Evolutionary conservation across 2,113 vertebrate genomes (phyloP).

Genomic region (Phyllopteryx taeniolatus): DNA sequence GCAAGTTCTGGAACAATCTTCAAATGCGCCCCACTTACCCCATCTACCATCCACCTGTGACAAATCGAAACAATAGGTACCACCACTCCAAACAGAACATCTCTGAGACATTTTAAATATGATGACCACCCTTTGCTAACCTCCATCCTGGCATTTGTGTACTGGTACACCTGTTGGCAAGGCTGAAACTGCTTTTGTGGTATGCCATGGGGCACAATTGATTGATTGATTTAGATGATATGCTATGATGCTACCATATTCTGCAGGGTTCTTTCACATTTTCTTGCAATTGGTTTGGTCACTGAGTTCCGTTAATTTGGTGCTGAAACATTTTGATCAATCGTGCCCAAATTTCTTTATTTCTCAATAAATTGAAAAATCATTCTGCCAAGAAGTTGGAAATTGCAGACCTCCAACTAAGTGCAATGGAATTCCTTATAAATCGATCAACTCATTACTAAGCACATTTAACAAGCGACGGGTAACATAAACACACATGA

Average conservation of each 20-base stretch:
- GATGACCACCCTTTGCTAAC: neutral
- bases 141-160: neutral
- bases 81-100: neutral
- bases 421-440: no score
- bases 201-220: neutral
- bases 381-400: no score
- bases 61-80: neutral
- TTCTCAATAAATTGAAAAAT: no score
- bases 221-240: neutral
- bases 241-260: neutral
- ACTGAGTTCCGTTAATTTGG: no score
- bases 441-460: no score
- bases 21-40: conserved; percentile 89
- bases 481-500: no score
- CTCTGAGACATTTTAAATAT: neutral
- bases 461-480: no score
- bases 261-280: no score
- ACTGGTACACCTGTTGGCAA: neutral
- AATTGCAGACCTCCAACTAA: no score
- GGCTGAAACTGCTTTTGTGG: neutral
- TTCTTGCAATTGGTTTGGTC: no score
- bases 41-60: conserved; percentile 90
- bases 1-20: conserved; percentile 86
- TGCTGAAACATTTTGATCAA: no score
- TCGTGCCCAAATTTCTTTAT: no score